Evolutionary conservation across 2,797 vertebrate species (phyloP), one percentile per base, ranked within the genome.

Genomic region (Eulemur mongoz): DNA sequence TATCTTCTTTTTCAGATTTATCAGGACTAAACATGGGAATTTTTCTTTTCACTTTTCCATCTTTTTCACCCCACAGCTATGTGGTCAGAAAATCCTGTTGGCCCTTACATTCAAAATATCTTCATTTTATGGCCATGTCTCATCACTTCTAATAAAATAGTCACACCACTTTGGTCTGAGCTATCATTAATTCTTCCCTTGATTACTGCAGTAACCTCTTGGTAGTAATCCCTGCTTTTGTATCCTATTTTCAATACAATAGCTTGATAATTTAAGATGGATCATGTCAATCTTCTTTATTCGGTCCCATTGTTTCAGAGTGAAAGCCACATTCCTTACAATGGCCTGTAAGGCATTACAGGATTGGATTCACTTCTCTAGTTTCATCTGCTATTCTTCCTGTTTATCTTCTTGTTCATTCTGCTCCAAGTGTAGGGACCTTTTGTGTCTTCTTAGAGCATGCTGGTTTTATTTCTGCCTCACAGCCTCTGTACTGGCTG

Each of bases 1-100:
- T 75, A 20, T 48, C 86, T 17, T 7, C 80, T 96, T 72, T 73
- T 95, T 97, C 38, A 93, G 3, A 81, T 17, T 25, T 82, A 73
- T 48, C 17, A 89, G 7, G 22, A 48, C 25, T 43, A 30, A 52
- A 91, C 61, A 11, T 59, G 76, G n/a, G 25, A 67, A 0, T 40
- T 14, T 82, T 93, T 8, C 22, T 80, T 89, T 45, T 5, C 57
- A 80, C 15, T n/a, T 27, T 13, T 92, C 9, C 1, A 12, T 22
- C 11, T 76, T 59, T 30, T 4, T 69, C 14, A 43, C 12, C 14
- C 0, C 0, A 4, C 1, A 30, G 25, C 38, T 20, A 9, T n/a
- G n/a, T 70, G 61, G 15, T 59, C 45, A 78, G 76, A 4, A 57
- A 87, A 54, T 73, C 40, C 73, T 61, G 4, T n/a, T 87, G 40